These are phyloP conservation scores for Drosophila longiperda DNA, from an alignment of 2,888 invertebrate genomes.

Conservation along the genomic window DNA sequence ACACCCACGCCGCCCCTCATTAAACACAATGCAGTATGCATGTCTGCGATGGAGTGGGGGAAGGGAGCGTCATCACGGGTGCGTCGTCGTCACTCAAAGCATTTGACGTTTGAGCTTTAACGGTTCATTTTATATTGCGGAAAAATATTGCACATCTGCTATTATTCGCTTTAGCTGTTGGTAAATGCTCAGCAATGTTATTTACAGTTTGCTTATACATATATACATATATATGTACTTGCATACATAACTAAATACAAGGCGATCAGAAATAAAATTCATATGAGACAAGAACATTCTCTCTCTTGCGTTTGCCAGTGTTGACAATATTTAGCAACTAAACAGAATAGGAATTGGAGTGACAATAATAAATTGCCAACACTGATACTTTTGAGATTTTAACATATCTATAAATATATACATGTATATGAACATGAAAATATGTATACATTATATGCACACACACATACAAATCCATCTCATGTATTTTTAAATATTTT, in stretches of 20 bases:
- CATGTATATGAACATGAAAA: not conserved
- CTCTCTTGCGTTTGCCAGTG: constrained; percentile 15
- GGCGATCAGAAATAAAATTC: constrained; percentile 18
- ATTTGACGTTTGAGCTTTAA: constrained; percentile 67
- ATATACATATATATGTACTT: constrained; percentile 7
- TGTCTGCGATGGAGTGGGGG: constrained; percentile 6
- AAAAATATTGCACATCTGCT: constrained; percentile 47
- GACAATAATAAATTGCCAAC: not conserved
- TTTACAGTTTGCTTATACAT: constrained; percentile 42
- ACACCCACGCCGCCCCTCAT: constrained; percentile 22
- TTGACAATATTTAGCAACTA: not conserved
- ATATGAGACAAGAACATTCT: constrained; percentile 48
- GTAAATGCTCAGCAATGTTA: constrained; percentile 39
- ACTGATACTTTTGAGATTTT: not conserved
- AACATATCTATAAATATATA: not conserved
- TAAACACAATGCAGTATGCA: constrained; percentile 24
- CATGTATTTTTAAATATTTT: constrained; percentile 30
- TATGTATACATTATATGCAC: not conserved
- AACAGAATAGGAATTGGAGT: not conserved
- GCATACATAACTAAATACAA: constrained; percentile 8
- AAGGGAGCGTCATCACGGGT: constrained; percentile 52
- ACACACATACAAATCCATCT: not conserved
- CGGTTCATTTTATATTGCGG: constrained; percentile 59
- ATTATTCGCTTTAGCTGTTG: constrained; percentile 41
- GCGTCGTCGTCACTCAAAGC: constrained; percentile 45